phyloP scores from a whole-genome alignment of 2,113 vertebrate species.

The Smithornis capensis region DNA sequence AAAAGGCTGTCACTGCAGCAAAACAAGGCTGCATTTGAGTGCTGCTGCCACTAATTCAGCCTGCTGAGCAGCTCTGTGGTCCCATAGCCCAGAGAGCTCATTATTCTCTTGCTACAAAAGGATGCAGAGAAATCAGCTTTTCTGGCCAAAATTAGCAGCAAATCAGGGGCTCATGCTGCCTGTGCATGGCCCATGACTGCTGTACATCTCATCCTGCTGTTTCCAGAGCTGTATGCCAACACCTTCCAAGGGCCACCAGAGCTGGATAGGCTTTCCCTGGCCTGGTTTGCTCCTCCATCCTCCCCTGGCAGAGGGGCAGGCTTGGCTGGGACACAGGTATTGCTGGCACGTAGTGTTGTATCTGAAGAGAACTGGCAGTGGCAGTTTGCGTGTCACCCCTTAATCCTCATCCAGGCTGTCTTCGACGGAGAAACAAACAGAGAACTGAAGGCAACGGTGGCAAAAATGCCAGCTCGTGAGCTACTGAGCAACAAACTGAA shows the following conservation, averaged over 20 bases:
- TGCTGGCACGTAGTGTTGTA: rapidly evolving
- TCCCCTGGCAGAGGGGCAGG: rapidly evolving
- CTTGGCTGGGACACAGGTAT: rapidly evolving
- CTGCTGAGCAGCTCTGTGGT: background rate
- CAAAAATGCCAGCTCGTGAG: background rate
- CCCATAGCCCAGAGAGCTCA: background rate
- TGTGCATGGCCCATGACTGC: rapidly evolving
- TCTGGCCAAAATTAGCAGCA: background rate
- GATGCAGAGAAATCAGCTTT: background rate
- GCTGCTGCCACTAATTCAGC: background rate
- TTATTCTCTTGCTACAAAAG: background rate
- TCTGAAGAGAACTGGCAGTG: background rate
- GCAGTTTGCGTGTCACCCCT: background rate
- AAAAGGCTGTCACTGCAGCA: background rate
- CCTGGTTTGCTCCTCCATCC: background rate
- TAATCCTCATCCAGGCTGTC: background rate
- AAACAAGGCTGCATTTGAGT: background rate
- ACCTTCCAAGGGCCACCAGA: rapidly evolving
- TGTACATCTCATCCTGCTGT: rapidly evolving
- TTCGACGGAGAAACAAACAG: rapidly evolving
- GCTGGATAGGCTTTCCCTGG: background rate
- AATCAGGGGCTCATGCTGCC: rapidly evolving
- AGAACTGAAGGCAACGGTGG: rapidly evolving
- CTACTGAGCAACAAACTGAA: background rate
- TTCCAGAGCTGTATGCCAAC: background rate